Evolutionary conservation across 2,888 invertebrate species (phyloP), one percentile per base, ranked within the genome.

Genomic region (Melinopterus prodromus): DNA sequence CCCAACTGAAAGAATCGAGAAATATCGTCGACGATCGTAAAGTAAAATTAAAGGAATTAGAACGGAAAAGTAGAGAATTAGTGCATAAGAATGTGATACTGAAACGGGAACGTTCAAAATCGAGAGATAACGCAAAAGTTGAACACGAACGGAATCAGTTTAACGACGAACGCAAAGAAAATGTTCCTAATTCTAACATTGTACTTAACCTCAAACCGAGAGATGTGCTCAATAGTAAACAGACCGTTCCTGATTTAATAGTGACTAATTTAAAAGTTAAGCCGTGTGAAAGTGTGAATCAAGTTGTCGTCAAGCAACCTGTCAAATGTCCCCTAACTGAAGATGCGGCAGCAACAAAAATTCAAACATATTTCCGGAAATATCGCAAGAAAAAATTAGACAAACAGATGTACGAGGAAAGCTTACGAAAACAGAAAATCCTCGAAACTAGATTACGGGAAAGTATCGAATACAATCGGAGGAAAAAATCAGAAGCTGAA

Each of bases 61-160:
- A 89, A 53, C 86, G 89, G 82, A 90, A 89, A 84, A 88, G 90
- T 1, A 84, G 88, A 78, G 87, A 90, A 83, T 86, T 92, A 82
- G 86, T 91, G 6, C 85, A 86, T 15, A 90, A 89, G 84, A 90
- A 90, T 86, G 83, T 90, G 7, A 84, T 88, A 82, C 84, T 85
- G 16, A 87, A 87, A 78, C 83, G 85, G 71, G 85, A 85, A 38
- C 84, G 87, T 72, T 85, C 86, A 7, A 85, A 85, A 80, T 87
- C 87, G 16, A 81, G 83, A 75, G 86, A 86, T 7, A 16, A 69
- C 26, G 77, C 26, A 9, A 69, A 76, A 76, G n/a, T 76, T n/a
- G 76, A 69, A 38, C 38, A 76, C 16, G 16, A 26, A 71, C 16
- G 26, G 53, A 53, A 53, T 53, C 7, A 53, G 12, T 53, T 53